These are phyloP conservation scores for Pediacus dermestoides DNA, from an alignment of 2,888 invertebrate genomes.

Conservation along the genomic window DNA sequence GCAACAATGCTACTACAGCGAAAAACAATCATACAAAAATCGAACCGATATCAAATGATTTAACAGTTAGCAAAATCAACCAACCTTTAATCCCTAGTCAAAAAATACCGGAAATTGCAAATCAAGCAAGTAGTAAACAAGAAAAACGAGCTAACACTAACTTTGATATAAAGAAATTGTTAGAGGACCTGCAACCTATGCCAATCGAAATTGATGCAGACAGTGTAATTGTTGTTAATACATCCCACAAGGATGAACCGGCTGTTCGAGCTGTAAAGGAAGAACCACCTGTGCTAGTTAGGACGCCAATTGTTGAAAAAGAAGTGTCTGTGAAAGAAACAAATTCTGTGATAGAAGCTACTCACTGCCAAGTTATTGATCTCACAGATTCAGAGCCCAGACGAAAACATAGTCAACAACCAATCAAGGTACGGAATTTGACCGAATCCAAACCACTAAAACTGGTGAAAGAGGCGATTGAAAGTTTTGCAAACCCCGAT, in stretches of 20 bases:
- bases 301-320: not conserved
- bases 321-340: slow-evolving; percentile 13
- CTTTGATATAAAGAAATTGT: slow-evolving; percentile 7
- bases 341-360: slow-evolving; percentile 27
- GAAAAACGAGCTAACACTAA: not conserved
- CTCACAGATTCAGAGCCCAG: slow-evolving; percentile 31
- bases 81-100: slow-evolving; percentile 14
- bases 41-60: slow-evolving; percentile 23
- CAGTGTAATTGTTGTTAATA: slow-evolving; percentile 21
- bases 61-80: slow-evolving; percentile 29
- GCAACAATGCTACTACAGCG: not conserved
- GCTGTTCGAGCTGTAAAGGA: no score
- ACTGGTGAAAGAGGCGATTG: not conserved
- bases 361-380: slow-evolving; percentile 43
- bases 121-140: not conserved
- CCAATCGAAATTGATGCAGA: slow-evolving; percentile 15
- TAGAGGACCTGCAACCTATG: no score
- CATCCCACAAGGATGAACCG: slow-evolving; percentile 13
- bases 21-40: slow-evolving; percentile 5
- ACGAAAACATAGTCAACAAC: slow-evolving; percentile 4
- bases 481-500: slow-evolving; percentile 3
- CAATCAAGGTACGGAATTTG: not conserved
- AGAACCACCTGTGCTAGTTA: no score
- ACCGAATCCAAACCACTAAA: not conserved
- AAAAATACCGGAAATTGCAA: not conserved